Base-by-base conservation (phyloP, 2,113 vertebrate species). In the Calidris pugnax region DNA sequence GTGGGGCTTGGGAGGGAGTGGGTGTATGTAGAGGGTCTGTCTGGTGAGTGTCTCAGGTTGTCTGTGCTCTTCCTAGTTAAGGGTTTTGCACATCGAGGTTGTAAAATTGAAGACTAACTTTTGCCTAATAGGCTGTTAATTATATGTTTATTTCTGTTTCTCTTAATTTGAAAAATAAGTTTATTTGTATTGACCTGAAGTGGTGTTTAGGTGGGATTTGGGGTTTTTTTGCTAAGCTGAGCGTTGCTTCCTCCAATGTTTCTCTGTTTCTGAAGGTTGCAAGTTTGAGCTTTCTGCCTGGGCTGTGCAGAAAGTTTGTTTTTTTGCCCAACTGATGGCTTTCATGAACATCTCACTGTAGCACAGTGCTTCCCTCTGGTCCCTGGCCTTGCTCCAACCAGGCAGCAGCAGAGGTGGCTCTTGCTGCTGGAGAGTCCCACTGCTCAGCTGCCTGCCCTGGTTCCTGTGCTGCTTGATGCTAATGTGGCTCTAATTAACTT, bases 341-440 rank as follows among this genome's bases (percentile, higher is more conserved):
- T 30, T 74, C 12, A 3, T 19, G 50, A 72, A 7, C 1, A 0
- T 1, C 5, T 9, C 33, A 20, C 50, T 9, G 0, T 3, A 55
- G 32, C 23, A 8, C 4, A 1, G 60, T 35, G 32, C 63, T 62
- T 37, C 53, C 19, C 50, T 60, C 56, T 30, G 16, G 15, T 28
- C 51, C 24, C 56, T 63, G 43, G 12, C 50, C 62, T 39, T n/a
- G 10, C 82, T 75, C 80, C 63, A 9, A 5, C 11, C 41, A 39
- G 71, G 0, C 5, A 8, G 30, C 22, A 30, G 75, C 41, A 55
- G 71, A 53, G 59, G 51, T 45, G 23, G 63, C 63, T 76, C 27
- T 28, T 57, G 50, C 43, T 64, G 62, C 76, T 39, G 66, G 39
- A 27, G 56, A 28, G 57, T 51, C 10, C 2, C 3, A 0, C 71